Base-by-base conservation (phyloP, 1,140 invertebrate species). In the Helicoverpa armigera region DNA sequence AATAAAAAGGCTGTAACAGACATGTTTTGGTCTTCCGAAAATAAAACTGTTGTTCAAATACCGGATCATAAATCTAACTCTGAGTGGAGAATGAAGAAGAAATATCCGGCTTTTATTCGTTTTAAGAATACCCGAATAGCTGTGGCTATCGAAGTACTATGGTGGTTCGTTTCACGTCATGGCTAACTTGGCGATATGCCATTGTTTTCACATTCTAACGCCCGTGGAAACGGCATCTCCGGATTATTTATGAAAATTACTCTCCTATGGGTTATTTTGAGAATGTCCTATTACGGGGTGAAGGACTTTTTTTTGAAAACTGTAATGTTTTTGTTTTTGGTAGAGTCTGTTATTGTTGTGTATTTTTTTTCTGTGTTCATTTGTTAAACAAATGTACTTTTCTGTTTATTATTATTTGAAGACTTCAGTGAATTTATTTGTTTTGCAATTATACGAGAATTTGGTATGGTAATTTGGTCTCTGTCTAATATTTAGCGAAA, bases 141-240 rank as follows among this genome's bases (percentile, higher is more conserved):
- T 9, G 35, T n/a, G 50, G 18, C 50, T 43, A 43, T 43, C 35
- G 35, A 54, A 72, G 69, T 72, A 72, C 67, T 18, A 50, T 23
- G 69, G 53, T 53, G 23, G 69, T 53, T 50, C 35, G 43, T 50
- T 16, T n/a, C 48, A 4, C 54, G 73, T 75, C 58, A 75, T 58
- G n/a, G 35, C 51, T 16, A 13, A 53, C n/a, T 83, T 83, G 82
- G 82, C 82, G 58, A 14, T n/a, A 35, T 79, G 82, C 82, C 82
- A 83, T 80, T 83, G 82, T 83, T 83, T 83, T 80, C 79, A 82
- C 77, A 72, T 72, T 72, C 75, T 76, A 76, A 54, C n/a, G 43
- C 74, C 1, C 61, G 48, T 67, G 61, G 61, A 67, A 77, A 77
- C 43, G 23, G 50, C 48, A 67, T 50, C 1, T 5, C 23, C 23